These are phyloP conservation scores for Hyles vespertilio DNA, from an alignment of 1,140 invertebrate species.

Conservation along the genomic window DNA sequence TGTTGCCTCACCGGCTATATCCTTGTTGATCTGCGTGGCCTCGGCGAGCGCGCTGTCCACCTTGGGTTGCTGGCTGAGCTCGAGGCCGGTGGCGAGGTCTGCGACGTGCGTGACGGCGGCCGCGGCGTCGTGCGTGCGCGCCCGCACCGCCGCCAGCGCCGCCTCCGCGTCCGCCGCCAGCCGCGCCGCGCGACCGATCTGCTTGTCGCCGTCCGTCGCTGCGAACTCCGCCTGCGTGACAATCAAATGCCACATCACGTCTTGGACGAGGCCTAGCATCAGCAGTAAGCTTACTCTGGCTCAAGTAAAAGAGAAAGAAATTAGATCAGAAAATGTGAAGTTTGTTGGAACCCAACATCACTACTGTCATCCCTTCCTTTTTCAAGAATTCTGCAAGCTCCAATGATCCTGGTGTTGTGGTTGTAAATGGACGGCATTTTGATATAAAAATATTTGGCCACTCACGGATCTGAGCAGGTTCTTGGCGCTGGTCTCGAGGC, in stretches of 20 bases:
- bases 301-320: no score
- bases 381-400: no score
- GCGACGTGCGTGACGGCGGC: constrained; percentile 81
- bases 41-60: constrained; percentile 86
- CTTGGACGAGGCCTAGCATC: no score
- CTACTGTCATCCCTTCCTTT: neutral
- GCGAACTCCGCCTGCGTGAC: constrained; percentile 64
- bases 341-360: neutral
- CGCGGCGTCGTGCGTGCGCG: constrained; percentile 74
- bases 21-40: constrained; percentile 82
- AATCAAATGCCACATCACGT: neutral
- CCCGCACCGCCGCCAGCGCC: constrained; percentile 71
- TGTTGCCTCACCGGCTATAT: constrained; percentile 78
- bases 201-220: constrained; percentile 72
- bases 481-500: constrained; percentile 48
- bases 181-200: constrained; percentile 74
- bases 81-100: constrained; percentile 80
- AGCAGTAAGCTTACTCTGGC: no score
- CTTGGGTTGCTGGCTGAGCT: constrained; percentile 82
- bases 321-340: no score
- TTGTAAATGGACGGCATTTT: no score
- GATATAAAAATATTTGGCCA: neutral
- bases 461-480: constrained; percentile 61
- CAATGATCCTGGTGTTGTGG: no score
- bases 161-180: constrained; percentile 76